Base-by-base conservation (phyloP, 2,113 vertebrate species). In the Xenopus laevis region DNA sequence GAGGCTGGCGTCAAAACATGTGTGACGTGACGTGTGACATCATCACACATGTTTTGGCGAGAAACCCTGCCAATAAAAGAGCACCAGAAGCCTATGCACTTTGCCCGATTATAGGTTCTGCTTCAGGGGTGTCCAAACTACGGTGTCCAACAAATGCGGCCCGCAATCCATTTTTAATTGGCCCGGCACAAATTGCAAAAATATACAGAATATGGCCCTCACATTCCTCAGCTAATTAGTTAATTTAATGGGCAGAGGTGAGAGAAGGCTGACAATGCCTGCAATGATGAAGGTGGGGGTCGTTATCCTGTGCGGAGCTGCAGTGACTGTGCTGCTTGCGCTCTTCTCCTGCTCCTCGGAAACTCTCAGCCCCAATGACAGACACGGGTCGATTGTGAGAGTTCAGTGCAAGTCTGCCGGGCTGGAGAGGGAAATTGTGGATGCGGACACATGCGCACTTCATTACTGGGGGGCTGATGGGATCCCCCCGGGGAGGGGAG, bases 211-310 rank as follows among this genome's bases (percentile, higher is more conserved):
- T n/a, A n/a, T n/a, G n/a, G n/a, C n/a, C n/a, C n/a, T n/a, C n/a
- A n/a, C 58, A 75, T 68, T 63, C 73, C 65, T 75, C 47, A 44
- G 55, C 55, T 75, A 75, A 75, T 75, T 61, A 75, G 52, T 66
- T 69, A 58, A 63, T 69, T 75, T 61, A 68, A 68, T 47, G 64
- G 72, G 33, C 59, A 75, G 73, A 68, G 73, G 73, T 69, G 73
- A 75, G 13, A 62, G 50, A 7, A 57, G 73, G n/a, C n/a, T n/a
- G n/a, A 15, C 27, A 30, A 53, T n/a, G 50, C 33, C 44, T 23
- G 68, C 58, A 40, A 68, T 75, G 73, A 68, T 75, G 65, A 68
- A 53, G 58, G n/a, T n/a, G n/a, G 65, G 73, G 23, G 30, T 47
- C 46, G 16, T 75, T 62, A 55, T 63, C 30, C 60, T 61, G 57